Conservation (phyloP, 2,888 invertebrate species). For the Balanococcus diminutus region DNA sequence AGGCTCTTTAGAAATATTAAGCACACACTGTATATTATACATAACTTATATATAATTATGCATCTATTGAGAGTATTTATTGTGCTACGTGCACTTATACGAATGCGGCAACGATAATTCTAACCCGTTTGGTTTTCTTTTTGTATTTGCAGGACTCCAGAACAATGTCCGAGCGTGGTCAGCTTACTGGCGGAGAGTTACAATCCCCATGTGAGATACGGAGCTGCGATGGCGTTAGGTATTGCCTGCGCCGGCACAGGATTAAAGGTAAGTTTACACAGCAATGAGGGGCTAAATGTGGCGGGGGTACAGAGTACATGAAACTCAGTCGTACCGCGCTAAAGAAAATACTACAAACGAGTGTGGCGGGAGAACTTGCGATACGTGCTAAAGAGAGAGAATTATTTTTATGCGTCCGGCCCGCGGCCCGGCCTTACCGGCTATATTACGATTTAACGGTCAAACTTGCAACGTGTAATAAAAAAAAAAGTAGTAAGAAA, state of each 20-base stretch:
- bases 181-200: conserved; percentile 97
- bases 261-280: conserved; percentile 65
- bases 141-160: conserved; percentile 76
- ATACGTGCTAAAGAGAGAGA: not conserved
- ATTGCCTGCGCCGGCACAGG: conserved; percentile 99
- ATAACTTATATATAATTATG: too few species aligned
- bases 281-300: not conserved
- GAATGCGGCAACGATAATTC: not conserved
- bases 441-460: conserved; percentile 13
- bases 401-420: not conserved
- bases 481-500: conserved; percentile 2
- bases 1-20: not conserved
- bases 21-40: not conserved
- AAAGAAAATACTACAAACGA: not conserved
- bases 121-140: not conserved
- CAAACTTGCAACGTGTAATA: not conserved
- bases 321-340: not conserved
- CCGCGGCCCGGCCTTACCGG: not conserved
- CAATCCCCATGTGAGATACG: conserved; percentile 98
- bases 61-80: too few species aligned
- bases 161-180: conserved; percentile 96
- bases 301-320: not conserved
- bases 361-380: not conserved
- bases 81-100: not conserved
- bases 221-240: conserved; percentile 98